phyloP scores from a whole-genome alignment of 2,888 invertebrate genomes.

The Hydroisotoma schaefferi region DNA sequence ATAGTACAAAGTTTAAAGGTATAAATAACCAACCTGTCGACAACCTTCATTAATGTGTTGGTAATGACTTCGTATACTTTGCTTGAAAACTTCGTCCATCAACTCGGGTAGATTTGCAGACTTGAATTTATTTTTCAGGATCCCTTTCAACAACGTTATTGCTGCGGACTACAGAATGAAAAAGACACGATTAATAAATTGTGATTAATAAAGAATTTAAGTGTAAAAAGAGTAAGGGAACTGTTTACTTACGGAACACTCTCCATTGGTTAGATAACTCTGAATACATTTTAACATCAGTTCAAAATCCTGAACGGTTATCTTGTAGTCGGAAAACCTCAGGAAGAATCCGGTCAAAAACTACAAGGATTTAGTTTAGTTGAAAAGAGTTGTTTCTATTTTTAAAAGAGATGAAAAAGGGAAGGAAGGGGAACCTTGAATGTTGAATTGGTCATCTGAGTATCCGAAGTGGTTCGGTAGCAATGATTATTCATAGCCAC shows the following conservation, averaged over 20 bases:
- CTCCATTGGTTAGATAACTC: conserved; percentile 35
- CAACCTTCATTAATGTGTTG: conserved; percentile 41
- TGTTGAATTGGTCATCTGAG: conserved; percentile 36
- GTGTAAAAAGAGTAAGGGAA: background rate
- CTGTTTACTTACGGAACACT: conserved; percentile 29
- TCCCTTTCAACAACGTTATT: conserved; percentile 35
- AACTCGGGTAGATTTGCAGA: conserved; percentile 25
- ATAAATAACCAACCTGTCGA: conserved; percentile 19
- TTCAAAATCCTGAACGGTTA: conserved; percentile 36
- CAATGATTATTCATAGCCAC: conserved; percentile 36
- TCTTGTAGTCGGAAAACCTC: conserved; percentile 32
- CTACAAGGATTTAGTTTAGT: conserved; percentile 10
- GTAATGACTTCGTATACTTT: conserved; percentile 38
- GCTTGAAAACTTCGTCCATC: conserved; percentile 40
- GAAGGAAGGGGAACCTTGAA: conserved; percentile 28
- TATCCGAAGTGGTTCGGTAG: conserved; percentile 30
- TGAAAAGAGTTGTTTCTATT: background rate
- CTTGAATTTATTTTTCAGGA: conserved; percentile 35
- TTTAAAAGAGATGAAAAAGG: background rate
- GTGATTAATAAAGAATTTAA: background rate
- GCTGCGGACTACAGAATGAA: conserved; percentile 32
- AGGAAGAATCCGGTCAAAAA: conserved; percentile 38
- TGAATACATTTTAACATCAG: conserved; percentile 39
- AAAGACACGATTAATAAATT: background rate
- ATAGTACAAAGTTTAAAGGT: background rate